phyloP scores from a whole-genome alignment of 2,113 vertebrate species.

The Cyanoliseus patagonus region DNA sequence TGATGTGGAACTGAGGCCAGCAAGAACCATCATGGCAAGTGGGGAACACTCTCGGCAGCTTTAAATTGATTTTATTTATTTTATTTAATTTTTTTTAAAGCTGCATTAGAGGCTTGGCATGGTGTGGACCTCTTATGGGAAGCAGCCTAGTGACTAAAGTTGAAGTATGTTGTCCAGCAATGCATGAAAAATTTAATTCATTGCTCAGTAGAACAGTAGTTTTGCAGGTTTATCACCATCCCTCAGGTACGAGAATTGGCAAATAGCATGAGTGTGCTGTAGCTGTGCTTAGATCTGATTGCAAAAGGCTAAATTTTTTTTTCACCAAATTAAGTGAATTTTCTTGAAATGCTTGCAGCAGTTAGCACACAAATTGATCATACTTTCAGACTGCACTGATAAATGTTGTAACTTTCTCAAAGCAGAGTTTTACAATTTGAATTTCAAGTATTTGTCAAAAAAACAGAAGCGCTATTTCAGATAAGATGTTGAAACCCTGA shows the following conservation, averaged over 20 bases:
- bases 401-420: not conserved
- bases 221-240: not conserved
- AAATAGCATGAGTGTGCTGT: not conserved
- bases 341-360: not conserved
- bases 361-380: no score
- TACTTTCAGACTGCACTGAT: not conserved
- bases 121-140: not conserved
- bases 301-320: not conserved
- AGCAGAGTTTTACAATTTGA: not conserved
- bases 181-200: not conserved
- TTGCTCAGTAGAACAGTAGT: not conserved
- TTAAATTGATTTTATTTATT: not conserved
- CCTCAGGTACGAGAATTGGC: not conserved
- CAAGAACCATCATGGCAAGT: not conserved
- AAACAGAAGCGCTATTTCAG: not conserved
- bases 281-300: not conserved
- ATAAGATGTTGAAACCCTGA: not conserved
- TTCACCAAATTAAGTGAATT: not conserved
- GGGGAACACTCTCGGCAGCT: not conserved
- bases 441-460: not conserved
- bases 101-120: not conserved
- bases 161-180: not conserved
- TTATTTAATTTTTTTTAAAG: not conserved
- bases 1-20: not conserved
- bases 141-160: not conserved